Base-by-base conservation (phyloP, 2,888 invertebrate genomes). In the Synanthedon formicaeformis region DNA sequence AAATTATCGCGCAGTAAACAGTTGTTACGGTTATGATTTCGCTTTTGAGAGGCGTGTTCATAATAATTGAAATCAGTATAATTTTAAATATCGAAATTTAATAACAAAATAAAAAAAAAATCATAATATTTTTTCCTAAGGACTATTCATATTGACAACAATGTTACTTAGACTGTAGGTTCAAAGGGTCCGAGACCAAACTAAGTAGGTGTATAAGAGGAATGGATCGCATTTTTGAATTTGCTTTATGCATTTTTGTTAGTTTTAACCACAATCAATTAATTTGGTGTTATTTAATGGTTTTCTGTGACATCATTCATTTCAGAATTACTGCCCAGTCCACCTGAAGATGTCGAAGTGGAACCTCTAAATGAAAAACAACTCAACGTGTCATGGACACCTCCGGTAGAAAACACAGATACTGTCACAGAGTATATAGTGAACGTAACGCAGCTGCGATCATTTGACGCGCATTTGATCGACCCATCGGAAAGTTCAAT, bases 361-460 rank as follows among this genome's bases (percentile, higher is more conserved):
- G 93, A 93, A 63, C 90, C 93, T 6, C 71, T 94, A 10, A 92
- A 92, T 49, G 93, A 94, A 61, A 92, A 91, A 57, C 91, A 92
- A 51, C 75, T 94, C 3, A 91, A 91, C 66, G 90, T 95, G 1
- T 88, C 91, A 13, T 95, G 95, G 95, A 78, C 78, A 1, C 82
- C 89, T 1, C 94, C 95, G 0, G 67, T 83, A 5, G 89, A 91
- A 52, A 91, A 93, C 67, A 72, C 89, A 11, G 91, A 92, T 34
- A 88, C 90, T 0, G 88, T 94, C 50, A 90, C 89, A 13, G 89
- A 91, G 61, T 95, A 92, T 72, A 72, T 90, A 0, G 89, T 95
- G 12, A 95, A 94, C 68, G 87, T 94, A 6, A 94, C 94, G 0
- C 89, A 91, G 0, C 74, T 94, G 50, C 84, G 91, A 53, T 90